These are phyloP conservation scores for Haliaeetus leucogaster DNA, from an alignment of 2,113 vertebrate species.

Conservation along the genomic window DNA sequence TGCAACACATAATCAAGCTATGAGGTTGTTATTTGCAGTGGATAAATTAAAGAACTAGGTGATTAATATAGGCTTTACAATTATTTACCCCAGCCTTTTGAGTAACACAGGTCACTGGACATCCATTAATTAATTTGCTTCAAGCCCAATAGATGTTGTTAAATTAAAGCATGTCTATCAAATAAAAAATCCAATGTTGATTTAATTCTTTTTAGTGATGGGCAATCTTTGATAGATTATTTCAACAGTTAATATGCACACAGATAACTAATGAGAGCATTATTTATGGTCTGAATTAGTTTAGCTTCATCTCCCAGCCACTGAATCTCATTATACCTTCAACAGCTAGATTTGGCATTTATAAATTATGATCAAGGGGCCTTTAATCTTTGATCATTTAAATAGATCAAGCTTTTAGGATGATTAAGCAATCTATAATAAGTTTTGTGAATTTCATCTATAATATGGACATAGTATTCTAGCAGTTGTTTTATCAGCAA, in stretches of 20 bases:
- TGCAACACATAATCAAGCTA: not conserved
- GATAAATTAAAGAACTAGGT: not conserved
- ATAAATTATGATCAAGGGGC: not conserved
- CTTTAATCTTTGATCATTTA: slow-evolving; percentile 27
- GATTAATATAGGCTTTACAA: not conserved
- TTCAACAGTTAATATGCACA: not conserved
- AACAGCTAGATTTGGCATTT: not conserved
- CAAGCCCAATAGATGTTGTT: not conserved
- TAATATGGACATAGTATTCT: not conserved
- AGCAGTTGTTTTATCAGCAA: not conserved
- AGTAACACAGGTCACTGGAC: not conserved
- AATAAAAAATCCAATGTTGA: not conserved
- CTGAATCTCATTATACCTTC: slow-evolving; percentile 24
- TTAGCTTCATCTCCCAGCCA: not conserved
- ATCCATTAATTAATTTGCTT: not conserved
- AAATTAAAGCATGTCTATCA: slow-evolving; percentile 6
- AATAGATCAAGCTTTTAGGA: not conserved
- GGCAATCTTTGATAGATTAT: slow-evolving; percentile 1
- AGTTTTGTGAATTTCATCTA: not conserved
- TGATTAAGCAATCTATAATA: not conserved
- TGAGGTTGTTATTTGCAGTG: not conserved
- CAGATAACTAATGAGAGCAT: slow-evolving; percentile 23
- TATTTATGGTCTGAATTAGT: slow-evolving; percentile 42
- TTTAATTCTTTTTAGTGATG: not conserved
- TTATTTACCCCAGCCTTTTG: not conserved